A percentile compares a stretch with the other conserved stretches of the same genome.
Conservation (phyloP, 2,888 invertebrate genomes). For the Lottia gigantea region DNA sequence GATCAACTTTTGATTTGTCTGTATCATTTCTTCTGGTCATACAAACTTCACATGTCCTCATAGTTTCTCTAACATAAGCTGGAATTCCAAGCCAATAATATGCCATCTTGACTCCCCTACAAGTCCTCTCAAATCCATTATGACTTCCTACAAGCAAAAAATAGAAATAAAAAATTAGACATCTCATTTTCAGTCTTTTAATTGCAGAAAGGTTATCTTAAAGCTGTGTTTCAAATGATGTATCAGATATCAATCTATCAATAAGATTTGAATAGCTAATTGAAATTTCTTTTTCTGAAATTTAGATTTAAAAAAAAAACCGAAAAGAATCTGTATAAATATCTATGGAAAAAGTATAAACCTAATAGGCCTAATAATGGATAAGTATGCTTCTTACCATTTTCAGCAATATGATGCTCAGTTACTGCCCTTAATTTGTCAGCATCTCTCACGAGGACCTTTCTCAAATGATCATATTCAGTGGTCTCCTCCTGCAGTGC, state of each 20-base stretch:
- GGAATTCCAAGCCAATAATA: constrained; percentile 3
- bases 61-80: not conserved
- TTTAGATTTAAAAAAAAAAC: too few relatives aligned
- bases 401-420: not conserved
- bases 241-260: too few relatives aligned
- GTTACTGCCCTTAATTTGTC: not conserved
- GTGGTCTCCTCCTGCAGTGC: not conserved
- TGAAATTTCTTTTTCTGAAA: too few relatives aligned
- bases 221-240: too few relatives aligned
- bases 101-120: not conserved
- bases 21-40: not conserved
- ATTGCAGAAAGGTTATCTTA: too few relatives aligned
- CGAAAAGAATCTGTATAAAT: too few relatives aligned
- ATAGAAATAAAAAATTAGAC: too few relatives aligned
- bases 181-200: too few relatives aligned
- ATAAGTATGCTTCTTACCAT: too few relatives aligned
- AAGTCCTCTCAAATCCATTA: not conserved
- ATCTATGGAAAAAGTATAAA: too few relatives aligned
- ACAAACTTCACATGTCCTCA: not conserved
- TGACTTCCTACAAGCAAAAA: not conserved
- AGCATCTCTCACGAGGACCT: not conserved
- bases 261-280: too few relatives aligned
- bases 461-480: not conserved
- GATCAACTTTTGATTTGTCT: not conserved
- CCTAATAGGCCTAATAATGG: too few relatives aligned